Evolutionary conservation across 2,113 vertebrate genomes (phyloP), one percentile per base, ranked within the genome.

Genomic region (Pseudorectes ferrugineus): DNA sequence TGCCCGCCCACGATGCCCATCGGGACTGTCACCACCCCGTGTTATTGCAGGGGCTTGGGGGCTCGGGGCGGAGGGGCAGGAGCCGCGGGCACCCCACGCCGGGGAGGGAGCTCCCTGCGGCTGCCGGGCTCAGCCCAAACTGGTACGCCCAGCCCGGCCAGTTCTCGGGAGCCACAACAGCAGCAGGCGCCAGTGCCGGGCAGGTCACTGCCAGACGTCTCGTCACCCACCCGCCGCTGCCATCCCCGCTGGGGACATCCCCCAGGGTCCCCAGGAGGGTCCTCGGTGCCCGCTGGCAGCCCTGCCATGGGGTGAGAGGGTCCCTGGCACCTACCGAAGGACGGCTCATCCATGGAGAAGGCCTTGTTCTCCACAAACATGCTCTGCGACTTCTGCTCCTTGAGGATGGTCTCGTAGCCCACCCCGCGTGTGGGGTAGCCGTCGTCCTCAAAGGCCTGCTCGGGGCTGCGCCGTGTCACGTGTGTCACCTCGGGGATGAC

Each of bases 311-410:
- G 45, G 43, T 7, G 28, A 38, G 68, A n/a, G 40, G 11, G 25
- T 42, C n/a, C 29, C 46, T 0, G 4, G 67, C 0, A 0, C 85
- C 31, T 97, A 99, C 99, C 99, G 66, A 98, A 90, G 83, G 95
- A 97, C 1, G 99, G 98, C 65, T 99, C 99, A 0, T 99, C 99
- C 99, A 99, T 98, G 22, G 99, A 98, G 96, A 99, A 99, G 1
- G 99, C 99, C 94, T 99, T 99, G 94, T 99, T 99, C 81, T 99
- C 99, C 97, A 99, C 97, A 5, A 98, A 99, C 97, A 99, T 98
- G 93, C 98, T 99, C 46, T 98, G 81, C 0, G 95, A 91, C 76
- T 97, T 98, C 94, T 99, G 98, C 55, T 99, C 98, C 94, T 99
- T 99, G 85, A 99, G 97, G 97, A 99, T 99, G 61, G 97, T 99